phyloP scores from a whole-genome alignment of 2,797 vertebrate species.

The Buceros bicornis region DNA sequence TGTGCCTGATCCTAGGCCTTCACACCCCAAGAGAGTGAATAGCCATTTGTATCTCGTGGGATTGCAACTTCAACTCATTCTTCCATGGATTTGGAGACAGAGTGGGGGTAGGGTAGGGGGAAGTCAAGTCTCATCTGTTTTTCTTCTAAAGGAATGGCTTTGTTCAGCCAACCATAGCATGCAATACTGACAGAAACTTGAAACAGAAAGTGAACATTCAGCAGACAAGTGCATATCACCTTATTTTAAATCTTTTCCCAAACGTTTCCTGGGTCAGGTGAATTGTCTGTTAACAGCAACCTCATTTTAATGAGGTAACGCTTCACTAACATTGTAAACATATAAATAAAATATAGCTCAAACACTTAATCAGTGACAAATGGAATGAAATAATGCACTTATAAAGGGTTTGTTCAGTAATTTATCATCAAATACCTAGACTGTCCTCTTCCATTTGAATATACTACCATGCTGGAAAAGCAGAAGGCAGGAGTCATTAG shows the following conservation, averaged over 20 bases:
- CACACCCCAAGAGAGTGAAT: fast-evolving
- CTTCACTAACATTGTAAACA: neutral
- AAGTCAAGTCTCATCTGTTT: neutral
- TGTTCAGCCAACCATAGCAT: neutral
- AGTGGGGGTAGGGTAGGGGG: too few relatives aligned
- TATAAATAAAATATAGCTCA: neutral
- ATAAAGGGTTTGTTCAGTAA: neutral
- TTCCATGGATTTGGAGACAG: too few relatives aligned
- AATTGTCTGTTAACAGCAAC: neutral
- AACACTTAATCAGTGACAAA: neutral
- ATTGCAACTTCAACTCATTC: neutral
- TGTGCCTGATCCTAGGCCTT: neutral
- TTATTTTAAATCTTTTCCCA: neutral
- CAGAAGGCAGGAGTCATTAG: neutral
- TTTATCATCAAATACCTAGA: slow-evolving; percentile 1
- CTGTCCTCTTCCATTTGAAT: neutral
- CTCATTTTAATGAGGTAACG: neutral
- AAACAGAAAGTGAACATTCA: neutral
- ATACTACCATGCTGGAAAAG: neutral
- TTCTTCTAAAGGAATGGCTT: neutral
- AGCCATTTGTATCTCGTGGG: neutral
- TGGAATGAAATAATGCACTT: neutral
- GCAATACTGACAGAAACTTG: neutral
- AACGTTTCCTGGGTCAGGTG: neutral
- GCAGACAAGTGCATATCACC: fast-evolving